A percentile compares a stretch with the other conserved stretches of the same genome.
Conservation (phyloP, 2,113 vertebrate species). For the Leiothrix lutea region DNA sequence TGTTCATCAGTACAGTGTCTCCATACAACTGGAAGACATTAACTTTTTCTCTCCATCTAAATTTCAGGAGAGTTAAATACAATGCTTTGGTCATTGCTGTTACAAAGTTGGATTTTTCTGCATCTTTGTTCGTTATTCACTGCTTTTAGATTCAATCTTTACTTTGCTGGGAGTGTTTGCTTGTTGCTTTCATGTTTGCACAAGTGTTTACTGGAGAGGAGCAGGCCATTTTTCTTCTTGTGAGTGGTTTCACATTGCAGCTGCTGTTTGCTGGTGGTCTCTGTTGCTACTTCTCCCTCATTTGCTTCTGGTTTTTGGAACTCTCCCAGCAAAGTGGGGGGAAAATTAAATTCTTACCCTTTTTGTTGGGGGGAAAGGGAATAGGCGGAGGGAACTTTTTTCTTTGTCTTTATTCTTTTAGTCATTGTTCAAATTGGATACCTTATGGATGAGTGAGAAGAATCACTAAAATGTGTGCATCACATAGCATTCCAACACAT, state of each 20-base stretch:
- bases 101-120: neutral
- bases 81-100: neutral
- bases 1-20: neutral
- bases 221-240: neutral
- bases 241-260: neutral
- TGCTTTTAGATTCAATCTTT: neutral
- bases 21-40: neutral
- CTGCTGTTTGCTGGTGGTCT: slow-evolving; percentile 58
- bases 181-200: slow-evolving; percentile 4
- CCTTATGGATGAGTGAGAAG: neutral
- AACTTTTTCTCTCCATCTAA: fast-evolving
- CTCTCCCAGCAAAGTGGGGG: neutral
- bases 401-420: neutral
- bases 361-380: fast-evolving
- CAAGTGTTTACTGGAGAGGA: neutral
- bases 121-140: neutral
- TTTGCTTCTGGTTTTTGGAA: neutral
- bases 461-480: neutral
- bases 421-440: neutral
- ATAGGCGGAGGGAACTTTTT: fast-evolving
- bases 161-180: neutral
- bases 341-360: neutral
- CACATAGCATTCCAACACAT: neutral
- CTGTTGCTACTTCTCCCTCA: neutral
- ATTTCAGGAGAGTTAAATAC: neutral